These are phyloP conservation scores for Semnornis frantzii DNA, from an alignment of 2,113 vertebrate genomes.

Conservation along the genomic window DNA sequence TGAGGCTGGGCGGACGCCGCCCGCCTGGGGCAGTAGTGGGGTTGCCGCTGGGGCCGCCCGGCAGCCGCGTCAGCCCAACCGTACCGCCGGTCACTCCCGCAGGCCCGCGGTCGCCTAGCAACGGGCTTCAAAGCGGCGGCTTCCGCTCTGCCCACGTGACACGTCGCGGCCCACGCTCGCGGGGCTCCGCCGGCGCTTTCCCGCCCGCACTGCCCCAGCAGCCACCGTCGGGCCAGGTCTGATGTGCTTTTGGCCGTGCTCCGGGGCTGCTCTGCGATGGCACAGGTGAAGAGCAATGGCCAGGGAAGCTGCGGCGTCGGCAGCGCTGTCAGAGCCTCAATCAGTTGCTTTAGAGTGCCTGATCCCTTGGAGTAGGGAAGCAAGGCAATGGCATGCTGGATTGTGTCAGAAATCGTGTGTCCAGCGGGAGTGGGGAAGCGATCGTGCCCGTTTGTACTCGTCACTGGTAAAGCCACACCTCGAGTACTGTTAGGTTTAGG, in stretches of 20 bases:
- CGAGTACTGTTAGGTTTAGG: not conserved
- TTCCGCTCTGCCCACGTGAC: not conserved
- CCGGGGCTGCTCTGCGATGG: no score
- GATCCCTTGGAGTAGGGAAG: not conserved
- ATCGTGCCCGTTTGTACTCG: not conserved
- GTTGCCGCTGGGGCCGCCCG: no score
- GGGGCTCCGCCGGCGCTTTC: no score
- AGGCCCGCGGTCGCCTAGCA: not conserved
- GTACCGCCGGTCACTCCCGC: not conserved
- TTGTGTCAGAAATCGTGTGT: no score
- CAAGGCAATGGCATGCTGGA: not conserved
- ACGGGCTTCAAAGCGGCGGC: not conserved
- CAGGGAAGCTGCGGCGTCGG: not conserved
- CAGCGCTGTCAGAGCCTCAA: rapidly evolving
- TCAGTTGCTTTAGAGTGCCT: rapidly evolving
- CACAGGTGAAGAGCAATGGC: rapidly evolving
- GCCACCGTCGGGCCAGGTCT: not conserved
- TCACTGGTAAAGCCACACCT: not conserved
- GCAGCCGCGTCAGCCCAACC: not conserved
- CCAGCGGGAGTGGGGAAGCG: no score
- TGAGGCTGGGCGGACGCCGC: no score
- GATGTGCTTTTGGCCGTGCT: rapidly evolving
- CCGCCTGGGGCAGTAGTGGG: not conserved
- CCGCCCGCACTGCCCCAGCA: not conserved
- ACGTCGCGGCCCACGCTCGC: no score